These are phyloP conservation scores for Fundulus diaphanus DNA, from an alignment of 2,797 vertebrate species.

Conservation along the genomic window DNA sequence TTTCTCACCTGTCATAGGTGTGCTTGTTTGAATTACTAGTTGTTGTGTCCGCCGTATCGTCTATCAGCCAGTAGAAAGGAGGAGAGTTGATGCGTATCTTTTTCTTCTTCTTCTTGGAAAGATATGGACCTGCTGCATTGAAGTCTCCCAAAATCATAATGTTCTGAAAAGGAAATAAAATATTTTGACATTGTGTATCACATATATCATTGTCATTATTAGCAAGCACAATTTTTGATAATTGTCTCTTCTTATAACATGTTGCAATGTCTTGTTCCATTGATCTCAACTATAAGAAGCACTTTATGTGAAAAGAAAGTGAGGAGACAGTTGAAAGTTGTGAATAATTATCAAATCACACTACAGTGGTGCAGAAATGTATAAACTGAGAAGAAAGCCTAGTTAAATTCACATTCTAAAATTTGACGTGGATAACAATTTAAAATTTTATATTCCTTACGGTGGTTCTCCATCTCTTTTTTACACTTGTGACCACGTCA, in stretches of 20 bases:
- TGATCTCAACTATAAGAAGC: background rate
- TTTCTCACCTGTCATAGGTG: conserved; percentile 73
- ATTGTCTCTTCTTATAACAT: too few relatives aligned
- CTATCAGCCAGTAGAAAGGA: conserved; percentile 70
- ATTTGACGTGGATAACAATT: background rate
- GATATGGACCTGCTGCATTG: conserved; percentile 70
- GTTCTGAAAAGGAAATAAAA: conserved; percentile 47
- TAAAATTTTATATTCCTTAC: conserved; percentile 44
- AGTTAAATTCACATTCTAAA: background rate
- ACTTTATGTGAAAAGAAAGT: background rate
- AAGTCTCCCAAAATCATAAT: conserved; percentile 76
- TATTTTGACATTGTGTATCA: background rate
- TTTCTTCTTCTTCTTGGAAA: conserved; percentile 56
- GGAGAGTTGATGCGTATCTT: conserved; percentile 54
- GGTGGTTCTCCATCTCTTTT: conserved; percentile 54
- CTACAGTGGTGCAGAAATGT: too few relatives aligned
- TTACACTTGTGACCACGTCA: conserved; percentile 67
- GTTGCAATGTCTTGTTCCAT: background rate
- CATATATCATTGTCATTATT: too few relatives aligned
- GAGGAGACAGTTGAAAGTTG: too few relatives aligned
- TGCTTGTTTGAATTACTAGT: conserved; percentile 53
- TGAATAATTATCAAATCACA: too few relatives aligned
- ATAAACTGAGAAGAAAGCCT: background rate
- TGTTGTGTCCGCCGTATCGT: conserved; percentile 69
- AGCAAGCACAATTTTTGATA: background rate